Evolutionary conservation across 2,888 invertebrate genomes (phyloP), one percentile per base, ranked within the genome.

Genomic region (Nemapogon koenigi): DNA sequence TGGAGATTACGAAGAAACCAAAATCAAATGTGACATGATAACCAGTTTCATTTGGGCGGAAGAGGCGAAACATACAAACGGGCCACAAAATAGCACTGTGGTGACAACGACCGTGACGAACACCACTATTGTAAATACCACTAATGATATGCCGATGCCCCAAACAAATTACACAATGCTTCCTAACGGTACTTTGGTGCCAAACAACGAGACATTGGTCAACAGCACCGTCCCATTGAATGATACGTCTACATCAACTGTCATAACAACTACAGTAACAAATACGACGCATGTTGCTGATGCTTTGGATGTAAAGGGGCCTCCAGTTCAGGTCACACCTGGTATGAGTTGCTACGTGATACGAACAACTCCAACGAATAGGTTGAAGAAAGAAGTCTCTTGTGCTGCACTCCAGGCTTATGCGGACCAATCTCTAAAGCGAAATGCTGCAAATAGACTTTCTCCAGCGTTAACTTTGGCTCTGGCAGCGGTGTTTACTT

Each of bases 231-330:
- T 15, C n/a, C 17, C 39, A 3, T 26, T 18, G 3, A 44, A 39
- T 17, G 37, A 27, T 3, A 36, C 41, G 1, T 43, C 51, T 29
- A 44, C 58, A 14, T 65, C 69, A 39, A 35, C 30, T 31, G 57
- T 60, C 10, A 52, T 52, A 4, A 57, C 62, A 0, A 64, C 60
- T 1, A 66, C 63, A 1, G 64, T 60, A 1, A 70, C 65, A 7
- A 71, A 63, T 16, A 70, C 71, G 1, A 69, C 68, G 13, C 30
- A 29, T 6, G 55, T 67, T 7, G 55, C 56, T 8, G 64, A 68
- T 43, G 75, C 75, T n/a, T 46, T 71, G n/a, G 68, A 71, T 26
- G 71, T 71, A 29, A 75, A 73, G 53, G 75, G 75, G 15, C 58
- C 60, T 27, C 58, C 66, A 0, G 52, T 76, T 10, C 52, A 59